phyloP scores from a whole-genome alignment of 2,113 vertebrate species.

The Thinocorus orbignyianus region DNA sequence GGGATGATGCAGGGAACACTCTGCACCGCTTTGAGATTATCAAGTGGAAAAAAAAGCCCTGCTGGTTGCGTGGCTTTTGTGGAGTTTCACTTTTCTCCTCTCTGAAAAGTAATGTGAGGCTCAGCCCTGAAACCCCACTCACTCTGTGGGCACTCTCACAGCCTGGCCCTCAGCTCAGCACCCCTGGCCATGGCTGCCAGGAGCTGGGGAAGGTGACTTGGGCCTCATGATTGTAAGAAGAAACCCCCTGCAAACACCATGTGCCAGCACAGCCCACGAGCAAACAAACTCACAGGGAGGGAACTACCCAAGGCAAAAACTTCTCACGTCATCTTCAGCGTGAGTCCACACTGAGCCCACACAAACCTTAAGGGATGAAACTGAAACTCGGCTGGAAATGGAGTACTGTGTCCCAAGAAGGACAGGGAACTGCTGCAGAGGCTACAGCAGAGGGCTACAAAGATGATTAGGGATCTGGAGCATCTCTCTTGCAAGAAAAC shows the following conservation, averaged over 20 bases:
- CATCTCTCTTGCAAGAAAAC: too few relatives aligned
- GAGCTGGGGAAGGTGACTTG: neutral
- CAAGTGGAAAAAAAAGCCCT: neutral
- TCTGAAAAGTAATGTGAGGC: neutral
- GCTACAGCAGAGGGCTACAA: too few relatives aligned
- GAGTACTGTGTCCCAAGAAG: too few relatives aligned
- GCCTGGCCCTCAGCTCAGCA: neutral
- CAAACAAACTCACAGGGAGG: neutral
- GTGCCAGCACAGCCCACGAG: neutral
- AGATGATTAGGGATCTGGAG: too few relatives aligned
- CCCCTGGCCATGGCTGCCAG: rapidly evolving
- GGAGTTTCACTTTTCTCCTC: neutral
- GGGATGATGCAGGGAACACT: neutral
- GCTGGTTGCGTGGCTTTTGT: neutral
- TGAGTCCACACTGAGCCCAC: neutral
- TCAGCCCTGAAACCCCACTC: neutral
- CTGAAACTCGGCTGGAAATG: neutral
- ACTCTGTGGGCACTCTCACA: neutral
- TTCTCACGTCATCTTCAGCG: neutral
- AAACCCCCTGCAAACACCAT: neutral
- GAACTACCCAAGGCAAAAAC: neutral
- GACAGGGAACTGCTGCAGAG: too few relatives aligned
- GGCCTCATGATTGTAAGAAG: too few relatives aligned
- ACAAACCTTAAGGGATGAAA: neutral
- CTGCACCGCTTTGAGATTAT: neutral